Base-by-base conservation (phyloP, 2,888 invertebrate genomes). In the Danaus chrysippus region DNA sequence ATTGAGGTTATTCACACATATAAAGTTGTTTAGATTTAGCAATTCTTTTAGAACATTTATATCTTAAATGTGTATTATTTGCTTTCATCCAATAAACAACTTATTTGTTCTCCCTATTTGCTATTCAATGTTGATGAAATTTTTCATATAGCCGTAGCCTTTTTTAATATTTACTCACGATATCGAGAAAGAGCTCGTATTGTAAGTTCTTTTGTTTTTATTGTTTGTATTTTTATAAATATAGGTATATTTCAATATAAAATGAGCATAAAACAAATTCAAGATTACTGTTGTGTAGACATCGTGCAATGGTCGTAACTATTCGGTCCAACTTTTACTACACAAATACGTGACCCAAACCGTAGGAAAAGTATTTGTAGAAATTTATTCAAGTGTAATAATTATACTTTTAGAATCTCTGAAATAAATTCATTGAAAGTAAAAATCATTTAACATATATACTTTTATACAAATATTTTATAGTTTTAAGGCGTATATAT, bases 291-390 rank as follows among this genome's bases (percentile, higher is more conserved):
- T 17, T 49, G 49, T 49, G 15, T 17, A 15, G 15, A 49, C 3
- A 17, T 49, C 49, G 17, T 17, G 49, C 49, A 17, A 49, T 3
- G 49, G 49, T 49, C 49, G 49, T 49, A 49, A 49, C 49, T 49
- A 49, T 10, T 17, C 49, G 17, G 49, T 11, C 10, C 49, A 10
- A 10, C 49, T 15, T 46, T 46, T 15, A 34, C 23, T 3, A 46
- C 15, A 49, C 17, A 49, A 49, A 49, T 49, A 49, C 49, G 49
- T 49, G 49, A 49, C 49, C 17, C 17, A 17, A 49, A 49, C 49
- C 49, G 17, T 11, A 49, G 17, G 11, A 49, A 11, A 17, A 11
- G 11, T 49, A 49, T 49, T 49, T 17, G 10, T 17, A 3, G 17
- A 49, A 49, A 49, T 9, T 49, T 9, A 49, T 49, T 11, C 49